A percentile compares a stretch with the other conserved stretches of the same genome.
Conservation (phyloP, 2,797 vertebrate genomes). For the Hemitrygon akajei region DNA sequence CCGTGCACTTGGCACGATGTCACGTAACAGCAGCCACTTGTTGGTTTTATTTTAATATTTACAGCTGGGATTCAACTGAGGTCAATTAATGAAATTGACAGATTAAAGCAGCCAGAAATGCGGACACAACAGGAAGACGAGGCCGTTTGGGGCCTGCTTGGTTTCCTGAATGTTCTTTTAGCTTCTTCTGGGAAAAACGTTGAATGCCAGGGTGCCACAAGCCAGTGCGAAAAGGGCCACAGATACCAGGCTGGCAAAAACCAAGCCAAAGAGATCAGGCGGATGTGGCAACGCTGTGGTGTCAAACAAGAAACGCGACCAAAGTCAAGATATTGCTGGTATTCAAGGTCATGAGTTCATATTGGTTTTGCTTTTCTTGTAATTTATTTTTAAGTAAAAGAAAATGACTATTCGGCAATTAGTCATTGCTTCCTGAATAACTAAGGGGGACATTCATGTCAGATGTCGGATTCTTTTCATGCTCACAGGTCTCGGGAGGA, state of each 20-base stretch:
- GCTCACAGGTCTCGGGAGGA: conserved; percentile 4
- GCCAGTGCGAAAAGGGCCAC: not conserved
- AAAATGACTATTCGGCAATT: not conserved
- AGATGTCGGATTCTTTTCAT: conserved; percentile 17
- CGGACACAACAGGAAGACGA: not conserved
- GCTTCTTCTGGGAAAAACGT: too few relatives aligned
- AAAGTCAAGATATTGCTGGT: not conserved
- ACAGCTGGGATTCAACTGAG: not conserved
- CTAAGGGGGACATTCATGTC: conserved; percentile 6
- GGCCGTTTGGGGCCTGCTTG: not conserved
- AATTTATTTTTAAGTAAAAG: not conserved
- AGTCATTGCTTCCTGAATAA: not conserved
- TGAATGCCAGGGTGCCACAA: not conserved
- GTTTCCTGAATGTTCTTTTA: not conserved
- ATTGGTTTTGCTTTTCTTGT: not conserved
- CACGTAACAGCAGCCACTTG: not conserved
- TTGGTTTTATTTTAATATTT: not conserved
- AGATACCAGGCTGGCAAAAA: not conserved
- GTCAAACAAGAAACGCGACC: not conserved
- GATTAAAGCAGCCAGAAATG: not conserved
- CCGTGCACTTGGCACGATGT: not conserved
- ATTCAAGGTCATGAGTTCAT: not conserved
- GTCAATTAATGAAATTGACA: not conserved
- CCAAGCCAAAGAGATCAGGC: not conserved
- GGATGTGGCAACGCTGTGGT: not conserved